Evolutionary conservation across 2,888 invertebrate species (phyloP).

Genomic region (Nowickia ferox): DNA sequence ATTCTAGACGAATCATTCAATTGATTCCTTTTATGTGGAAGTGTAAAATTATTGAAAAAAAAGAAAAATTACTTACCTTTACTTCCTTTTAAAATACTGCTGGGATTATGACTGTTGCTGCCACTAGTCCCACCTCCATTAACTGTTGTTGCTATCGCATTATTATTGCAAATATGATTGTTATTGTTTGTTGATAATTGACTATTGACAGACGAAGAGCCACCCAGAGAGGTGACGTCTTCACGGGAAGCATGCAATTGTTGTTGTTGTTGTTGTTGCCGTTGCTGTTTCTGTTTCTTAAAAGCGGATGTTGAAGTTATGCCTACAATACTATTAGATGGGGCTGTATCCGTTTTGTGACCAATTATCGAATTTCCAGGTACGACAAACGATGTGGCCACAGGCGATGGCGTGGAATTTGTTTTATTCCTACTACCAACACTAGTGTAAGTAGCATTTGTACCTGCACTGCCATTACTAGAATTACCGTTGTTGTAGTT

Average conservation of each 20-base stretch:
- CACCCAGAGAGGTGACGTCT: constrained; percentile 80
- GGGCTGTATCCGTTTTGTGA: constrained; percentile 62
- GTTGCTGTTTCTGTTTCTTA: constrained; percentile 71
- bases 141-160: constrained; percentile 60
- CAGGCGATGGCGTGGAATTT: constrained; percentile 71
- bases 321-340: constrained; percentile 44
- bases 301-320: constrained; percentile 62
- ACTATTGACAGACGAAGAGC: constrained; percentile 80
- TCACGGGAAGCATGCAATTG: constrained; percentile 79
- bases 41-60: constrained; percentile 7
- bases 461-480: constrained; percentile 40
- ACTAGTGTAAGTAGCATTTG: constrained; percentile 45
- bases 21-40: not conserved
- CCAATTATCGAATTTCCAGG: constrained; percentile 57
- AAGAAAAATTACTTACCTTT: constrained; percentile 75
- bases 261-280: constrained; percentile 71
- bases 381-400: constrained; percentile 43
- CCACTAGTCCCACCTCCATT: constrained; percentile 69
- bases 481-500: constrained; percentile 67
- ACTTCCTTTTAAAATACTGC: constrained; percentile 79
- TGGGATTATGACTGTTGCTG: constrained; percentile 73
- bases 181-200: constrained; percentile 75
- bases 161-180: constrained; percentile 54
- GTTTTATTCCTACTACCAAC: constrained; percentile 57
- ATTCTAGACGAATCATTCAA: not conserved